These are phyloP conservation scores for Percina caprodes DNA, from an alignment of 2,113 vertebrate genomes.

Conservation along the genomic window DNA sequence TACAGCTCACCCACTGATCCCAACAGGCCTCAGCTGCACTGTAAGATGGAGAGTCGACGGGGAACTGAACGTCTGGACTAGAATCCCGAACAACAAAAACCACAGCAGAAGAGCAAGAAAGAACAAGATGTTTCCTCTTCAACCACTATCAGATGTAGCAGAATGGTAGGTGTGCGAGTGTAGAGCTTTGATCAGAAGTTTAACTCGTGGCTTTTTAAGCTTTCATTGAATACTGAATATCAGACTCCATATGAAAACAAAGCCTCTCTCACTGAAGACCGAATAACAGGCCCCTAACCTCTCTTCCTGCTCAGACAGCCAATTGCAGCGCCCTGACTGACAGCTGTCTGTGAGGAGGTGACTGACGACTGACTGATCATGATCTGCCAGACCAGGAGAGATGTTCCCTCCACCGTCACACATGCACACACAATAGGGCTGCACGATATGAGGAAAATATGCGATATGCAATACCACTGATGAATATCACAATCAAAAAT, in stretches of 20 bases:
- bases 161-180: slow-evolving; percentile 12
- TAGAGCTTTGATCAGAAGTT: slow-evolving; percentile 52
- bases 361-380: slow-evolving; percentile 64
- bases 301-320: slow-evolving; percentile 45
- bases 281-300: slow-evolving; percentile 26
- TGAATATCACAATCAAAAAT: too few species aligned
- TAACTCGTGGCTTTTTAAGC: slow-evolving; percentile 41
- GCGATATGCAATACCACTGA: too few species aligned
- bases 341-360: slow-evolving; percentile 55
- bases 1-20: slow-evolving; percentile 52
- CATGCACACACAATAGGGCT: neutral
- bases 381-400: slow-evolving; percentile 49
- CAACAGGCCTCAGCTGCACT: slow-evolving; percentile 24
- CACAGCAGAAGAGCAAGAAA: slow-evolving; percentile 3
- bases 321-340: slow-evolving; percentile 62
- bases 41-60: neutral
- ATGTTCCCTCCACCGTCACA: slow-evolving; percentile 16
- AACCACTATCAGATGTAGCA: slow-evolving; percentile 21
- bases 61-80: slow-evolving; percentile 12
- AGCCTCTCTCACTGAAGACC: slow-evolving; percentile 23
- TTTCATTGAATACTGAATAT: slow-evolving; percentile 52
- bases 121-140: slow-evolving; percentile 39
- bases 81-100: slow-evolving; percentile 10
- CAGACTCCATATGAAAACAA: slow-evolving; percentile 37
- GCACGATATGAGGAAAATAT: too few species aligned